These are phyloP conservation scores for Hermatobates lingyangjiaoensis DNA, from an alignment of 1,140 invertebrate species.

Conservation along the genomic window DNA sequence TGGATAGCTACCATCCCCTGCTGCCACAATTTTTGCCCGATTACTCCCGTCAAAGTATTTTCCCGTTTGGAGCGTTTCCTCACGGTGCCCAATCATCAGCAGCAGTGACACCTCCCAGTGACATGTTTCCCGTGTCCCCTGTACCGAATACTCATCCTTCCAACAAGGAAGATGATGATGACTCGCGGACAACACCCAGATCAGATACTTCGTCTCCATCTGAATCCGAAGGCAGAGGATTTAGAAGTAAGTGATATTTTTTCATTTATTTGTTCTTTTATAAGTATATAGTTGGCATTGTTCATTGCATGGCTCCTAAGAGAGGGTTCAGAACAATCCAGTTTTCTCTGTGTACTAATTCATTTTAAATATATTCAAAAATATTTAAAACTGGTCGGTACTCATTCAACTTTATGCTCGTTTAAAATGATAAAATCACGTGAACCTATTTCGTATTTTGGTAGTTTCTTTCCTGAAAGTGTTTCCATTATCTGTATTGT, in stretches of 20 bases:
- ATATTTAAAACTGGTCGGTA: no score
- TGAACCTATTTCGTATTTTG: no score
- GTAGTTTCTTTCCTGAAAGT: no score
- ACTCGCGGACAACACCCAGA: not conserved
- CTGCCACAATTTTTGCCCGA: conserved; percentile 30
- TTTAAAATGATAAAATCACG: no score
- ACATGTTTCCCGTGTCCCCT: conserved; percentile 24
- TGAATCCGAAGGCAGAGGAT: conserved; percentile 25
- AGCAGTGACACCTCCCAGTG: conserved; percentile 29
- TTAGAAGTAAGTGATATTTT: conserved; percentile 25
- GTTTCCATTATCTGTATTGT: no score
- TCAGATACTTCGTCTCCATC: conserved; percentile 25
- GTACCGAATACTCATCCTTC: not conserved
- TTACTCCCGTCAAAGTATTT: not conserved
- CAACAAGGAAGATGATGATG: not conserved
- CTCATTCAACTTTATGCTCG: no score
- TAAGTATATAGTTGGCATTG: no score
- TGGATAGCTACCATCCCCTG: conserved; percentile 31
- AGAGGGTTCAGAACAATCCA: no score
- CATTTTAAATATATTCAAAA: no score
- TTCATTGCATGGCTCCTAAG: conserved; percentile 30
- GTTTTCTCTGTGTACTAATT: no score
- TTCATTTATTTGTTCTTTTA: no score
- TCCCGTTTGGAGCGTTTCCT: conserved; percentile 19
- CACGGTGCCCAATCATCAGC: no score